Evolutionary conservation across 2,888 invertebrate genomes (phyloP).

Genomic region (Protodeltote pygarga): DNA sequence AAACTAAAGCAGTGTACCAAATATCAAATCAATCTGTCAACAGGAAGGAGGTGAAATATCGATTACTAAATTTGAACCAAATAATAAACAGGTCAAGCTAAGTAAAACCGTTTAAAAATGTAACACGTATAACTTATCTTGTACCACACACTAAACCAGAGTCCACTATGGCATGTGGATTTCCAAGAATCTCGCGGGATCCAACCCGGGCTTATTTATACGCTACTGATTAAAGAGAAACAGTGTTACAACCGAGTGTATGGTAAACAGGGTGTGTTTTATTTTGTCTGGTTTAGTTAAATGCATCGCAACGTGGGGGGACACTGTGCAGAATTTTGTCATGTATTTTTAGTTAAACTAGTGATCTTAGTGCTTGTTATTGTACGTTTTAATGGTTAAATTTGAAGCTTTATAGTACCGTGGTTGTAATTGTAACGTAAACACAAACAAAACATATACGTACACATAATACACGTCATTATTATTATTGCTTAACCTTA

Average conservation of each 20-base stretch:
- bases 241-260: conserved; percentile 16
- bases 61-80: no score
- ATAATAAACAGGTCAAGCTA: no score
- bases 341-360: not conserved
- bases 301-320: not conserved
- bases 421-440: no score
- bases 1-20: no score
- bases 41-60: no score
- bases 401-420: no score
- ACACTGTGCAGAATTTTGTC: not conserved
- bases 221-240: conserved; percentile 53
- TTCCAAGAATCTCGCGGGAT: conserved; percentile 37
- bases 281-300: conserved; percentile 21
- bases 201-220: conserved; percentile 47
- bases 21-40: no score
- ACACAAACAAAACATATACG: no score
- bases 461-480: no score
- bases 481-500: no score
- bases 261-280: conserved; percentile 27
- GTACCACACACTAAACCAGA: conserved; percentile 4
- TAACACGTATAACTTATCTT: conserved; percentile 12
- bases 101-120: no score
- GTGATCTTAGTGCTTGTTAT: not conserved
- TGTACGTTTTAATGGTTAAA: not conserved
- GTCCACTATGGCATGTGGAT: conserved; percentile 29